Base-by-base conservation (phyloP, 2,888 invertebrate species). In the Fissipunctia ypsillon region DNA sequence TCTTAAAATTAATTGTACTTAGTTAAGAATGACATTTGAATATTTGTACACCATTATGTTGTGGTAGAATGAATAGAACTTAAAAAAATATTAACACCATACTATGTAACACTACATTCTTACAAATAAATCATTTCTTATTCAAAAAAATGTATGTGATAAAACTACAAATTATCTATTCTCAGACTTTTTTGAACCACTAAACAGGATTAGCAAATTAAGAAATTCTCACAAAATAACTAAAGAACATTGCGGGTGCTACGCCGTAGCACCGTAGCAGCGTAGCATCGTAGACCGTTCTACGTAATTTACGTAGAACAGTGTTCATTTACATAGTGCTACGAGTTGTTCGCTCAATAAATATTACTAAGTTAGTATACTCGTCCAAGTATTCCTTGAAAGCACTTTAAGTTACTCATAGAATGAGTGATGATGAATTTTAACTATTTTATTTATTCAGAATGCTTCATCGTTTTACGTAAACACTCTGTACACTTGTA, bases 271-370 rank as follows among this genome's bases (percentile, higher is more conserved):
- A 10, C 7, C 69, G 81, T 84, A 84, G 74, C 75, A n/a, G 10
- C 73, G 80, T 81, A 84, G 82, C 78, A 25, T 65, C 80, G 85
- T 87, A 85, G 83, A 56, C 28, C 28, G 28, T 16, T 60, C 76
- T 78, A 76, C 74, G 83, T 67, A 74, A 83, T 71, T 81, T 76
- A 73, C 74, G 78, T 81, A 72, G 75, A 82, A 65, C 76, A 45
- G 50, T 63, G n/a, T 71, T 84, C 57, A 81, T 81, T 81, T 81
- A 71, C 76, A 81, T 56, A 81, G 65, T 60, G 59, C 68, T 80
- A 28, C 65, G 68, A 75, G 65, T 16, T 43, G 57, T 38, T 78
- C 66, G 70, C 66, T 50, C 56, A 25, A 45, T 71, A 69, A 66
- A 74, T 73, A 72, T 69, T 57, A 28, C 56, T 61, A 41, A 68